These are phyloP conservation scores for Raja brachyura DNA, from an alignment of 2,113 vertebrate species.

Conservation along the genomic window DNA sequence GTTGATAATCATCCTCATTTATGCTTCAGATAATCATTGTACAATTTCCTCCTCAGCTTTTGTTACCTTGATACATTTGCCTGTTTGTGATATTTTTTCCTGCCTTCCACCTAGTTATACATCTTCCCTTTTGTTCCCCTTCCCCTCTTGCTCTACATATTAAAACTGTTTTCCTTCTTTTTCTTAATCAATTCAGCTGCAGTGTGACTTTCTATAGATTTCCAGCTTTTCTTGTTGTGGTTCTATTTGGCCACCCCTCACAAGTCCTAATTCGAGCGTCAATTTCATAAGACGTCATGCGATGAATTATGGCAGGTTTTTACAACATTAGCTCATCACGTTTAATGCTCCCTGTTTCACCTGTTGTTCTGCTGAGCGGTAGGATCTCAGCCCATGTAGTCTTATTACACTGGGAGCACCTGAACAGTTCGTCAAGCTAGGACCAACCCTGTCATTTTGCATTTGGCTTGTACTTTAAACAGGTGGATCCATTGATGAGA, in stretches of 20 bases:
- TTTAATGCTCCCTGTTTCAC: background rate
- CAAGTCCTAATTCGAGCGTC: background rate
- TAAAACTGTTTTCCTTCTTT: too few species aligned
- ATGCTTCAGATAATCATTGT: too few species aligned
- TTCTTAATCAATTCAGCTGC: too few species aligned
- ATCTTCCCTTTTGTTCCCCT: too few species aligned
- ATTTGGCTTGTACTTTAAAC: background rate
- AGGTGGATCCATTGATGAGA: background rate
- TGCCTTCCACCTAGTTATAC: too few species aligned
- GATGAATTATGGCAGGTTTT: background rate
- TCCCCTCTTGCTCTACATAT: too few species aligned
- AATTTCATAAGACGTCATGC: background rate
- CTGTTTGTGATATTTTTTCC: too few species aligned
- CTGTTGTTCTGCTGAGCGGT: background rate
- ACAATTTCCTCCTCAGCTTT: too few species aligned
- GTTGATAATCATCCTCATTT: too few species aligned
- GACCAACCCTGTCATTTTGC: background rate
- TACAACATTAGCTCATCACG: background rate
- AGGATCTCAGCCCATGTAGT: background rate
- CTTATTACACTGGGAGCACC: background rate
- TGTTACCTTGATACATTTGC: too few species aligned
- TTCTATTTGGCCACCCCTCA: background rate
- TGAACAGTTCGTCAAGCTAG: background rate
- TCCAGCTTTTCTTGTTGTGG: too few species aligned
- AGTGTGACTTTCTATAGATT: too few species aligned